Evolutionary conservation across 30 jellyfish, hydroid and myxozoan genomes (phyloP), one percentile per base, ranked within the genome.

Genomic region (Rhopilema esculentum): DNA sequence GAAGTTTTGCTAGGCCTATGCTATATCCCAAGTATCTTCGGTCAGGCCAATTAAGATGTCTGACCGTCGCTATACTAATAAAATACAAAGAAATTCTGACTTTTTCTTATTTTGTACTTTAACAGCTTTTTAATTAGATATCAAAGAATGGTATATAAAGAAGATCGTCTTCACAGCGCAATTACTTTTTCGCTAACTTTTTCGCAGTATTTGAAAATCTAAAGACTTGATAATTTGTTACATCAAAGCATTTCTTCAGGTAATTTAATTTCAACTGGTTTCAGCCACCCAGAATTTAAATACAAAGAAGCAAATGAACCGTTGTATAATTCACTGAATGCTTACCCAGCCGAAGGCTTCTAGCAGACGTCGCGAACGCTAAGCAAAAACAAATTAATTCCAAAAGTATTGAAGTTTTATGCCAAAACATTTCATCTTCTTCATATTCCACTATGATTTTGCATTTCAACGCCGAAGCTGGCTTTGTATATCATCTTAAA

Each of bases 391-490:
- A 62, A 49, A 61, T 19, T 22, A 84, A 48, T 2, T 33, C 33
- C 57, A 84, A 67, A 16, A 65, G 18, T 32, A 61, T 69, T 49
- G 79, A 8, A 49, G 61, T 50, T 84, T 30, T 74, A 48, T 49
- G 30, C 27, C 85, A 75, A 28, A 52, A 53, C 92, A 84, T 84
- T 32, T 73, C 87, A 84, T 30, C 33, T 52, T 62, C 88, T 17
- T 78, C 88, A 78, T 78, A 27, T 31, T 78, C 77, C 75, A 78
- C 65, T 61, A 61, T 27, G 20, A 19, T 78, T 31, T 66, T 57
- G 32, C 40, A 75, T 17, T 27, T 53, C 28, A 49, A 49, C 30
- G 88, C 67, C 79, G 0, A 16, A 16, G 9, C 21, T 76, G 50
- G 87, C 75, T 25, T 78, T 78, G 84, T 7, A 40, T 2, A 40